Evolutionary conservation across 2,888 invertebrate species (phyloP).

Genomic region (Drosophila picticornis): DNA sequence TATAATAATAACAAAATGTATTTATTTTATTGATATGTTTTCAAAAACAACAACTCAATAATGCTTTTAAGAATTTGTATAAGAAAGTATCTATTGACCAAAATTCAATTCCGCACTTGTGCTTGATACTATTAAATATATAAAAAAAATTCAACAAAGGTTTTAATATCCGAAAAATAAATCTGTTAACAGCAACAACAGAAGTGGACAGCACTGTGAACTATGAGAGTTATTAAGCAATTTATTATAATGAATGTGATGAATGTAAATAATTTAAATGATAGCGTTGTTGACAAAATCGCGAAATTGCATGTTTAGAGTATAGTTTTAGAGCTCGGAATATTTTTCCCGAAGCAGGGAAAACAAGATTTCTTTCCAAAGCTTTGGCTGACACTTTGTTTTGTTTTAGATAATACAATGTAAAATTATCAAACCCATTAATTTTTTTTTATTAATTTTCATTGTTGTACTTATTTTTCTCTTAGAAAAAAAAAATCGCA

Average conservation of each 20-base stretch:
- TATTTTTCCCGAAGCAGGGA: neutral
- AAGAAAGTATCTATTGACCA: neutral
- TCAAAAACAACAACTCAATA: neutral
- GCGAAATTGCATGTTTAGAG: neutral
- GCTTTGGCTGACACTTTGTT: neutral
- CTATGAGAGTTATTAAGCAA: constrained; percentile 6
- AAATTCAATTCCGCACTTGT: neutral
- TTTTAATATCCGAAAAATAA: neutral
- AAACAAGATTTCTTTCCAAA: neutral
- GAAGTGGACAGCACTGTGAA: neutral
- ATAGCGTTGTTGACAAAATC: constrained; percentile 9
- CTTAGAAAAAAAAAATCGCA: neutral
- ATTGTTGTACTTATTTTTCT: neutral
- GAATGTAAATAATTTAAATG: constrained; percentile 1
- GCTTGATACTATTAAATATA: neutral
- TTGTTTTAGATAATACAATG: neutral
- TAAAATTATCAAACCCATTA: neutral
- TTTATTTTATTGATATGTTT: neutral
- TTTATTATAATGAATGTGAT: constrained; percentile 5
- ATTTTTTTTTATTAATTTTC: neutral
- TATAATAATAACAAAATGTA: neutral
- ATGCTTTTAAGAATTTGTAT: neutral
- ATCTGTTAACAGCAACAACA: neutral
- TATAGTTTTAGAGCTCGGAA: neutral
- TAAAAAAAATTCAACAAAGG: neutral